Evolutionary conservation across 1,140 invertebrate species (phyloP).

Genomic region (Berghia stephanieae): DNA sequence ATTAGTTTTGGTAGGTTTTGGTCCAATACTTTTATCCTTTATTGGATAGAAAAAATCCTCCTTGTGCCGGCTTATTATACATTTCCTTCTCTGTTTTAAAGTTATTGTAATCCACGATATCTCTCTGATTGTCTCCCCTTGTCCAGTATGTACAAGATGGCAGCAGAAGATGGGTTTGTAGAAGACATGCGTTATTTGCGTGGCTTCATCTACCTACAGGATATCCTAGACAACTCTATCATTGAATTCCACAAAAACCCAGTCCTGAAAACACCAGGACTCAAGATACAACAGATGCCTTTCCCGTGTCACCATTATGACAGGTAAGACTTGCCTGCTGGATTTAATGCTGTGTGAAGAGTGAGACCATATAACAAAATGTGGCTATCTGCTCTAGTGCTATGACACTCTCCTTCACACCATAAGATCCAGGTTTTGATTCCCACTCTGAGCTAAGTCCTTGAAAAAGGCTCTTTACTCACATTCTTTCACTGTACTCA

Average conservation of each 20-base stretch:
- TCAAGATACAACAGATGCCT: slow-evolving; percentile 65
- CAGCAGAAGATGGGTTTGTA: slow-evolving; percentile 65
- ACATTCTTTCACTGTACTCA: too few relatives aligned
- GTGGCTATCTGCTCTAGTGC: too few relatives aligned
- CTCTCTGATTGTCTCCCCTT: background rate
- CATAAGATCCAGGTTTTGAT: too few relatives aligned
- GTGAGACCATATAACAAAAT: too few relatives aligned
- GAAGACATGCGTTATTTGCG: slow-evolving; percentile 66
- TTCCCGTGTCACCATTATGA: slow-evolving; percentile 66
- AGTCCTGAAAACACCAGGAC: slow-evolving; percentile 26
- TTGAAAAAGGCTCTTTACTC: too few relatives aligned
- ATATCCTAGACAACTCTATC: slow-evolving; percentile 67
- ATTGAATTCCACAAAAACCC: slow-evolving; percentile 54
- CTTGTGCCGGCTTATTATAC: too few relatives aligned
- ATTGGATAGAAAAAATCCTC: too few relatives aligned
- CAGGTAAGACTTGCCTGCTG: slow-evolving; percentile 46
- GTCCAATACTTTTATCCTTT: too few relatives aligned
- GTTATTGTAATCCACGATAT: background rate
- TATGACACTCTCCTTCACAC: too few relatives aligned
- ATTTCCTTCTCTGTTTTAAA: too few relatives aligned
- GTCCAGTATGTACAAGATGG: slow-evolving; percentile 64
- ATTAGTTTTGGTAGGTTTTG: too few relatives aligned
- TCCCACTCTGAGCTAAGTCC: too few relatives aligned
- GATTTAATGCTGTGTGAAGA: background rate
- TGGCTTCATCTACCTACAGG: slow-evolving; percentile 68